These are phyloP conservation scores for Larimichthys crocea DNA, from an alignment of 2,113 vertebrate genomes.

Conservation along the genomic window DNA sequence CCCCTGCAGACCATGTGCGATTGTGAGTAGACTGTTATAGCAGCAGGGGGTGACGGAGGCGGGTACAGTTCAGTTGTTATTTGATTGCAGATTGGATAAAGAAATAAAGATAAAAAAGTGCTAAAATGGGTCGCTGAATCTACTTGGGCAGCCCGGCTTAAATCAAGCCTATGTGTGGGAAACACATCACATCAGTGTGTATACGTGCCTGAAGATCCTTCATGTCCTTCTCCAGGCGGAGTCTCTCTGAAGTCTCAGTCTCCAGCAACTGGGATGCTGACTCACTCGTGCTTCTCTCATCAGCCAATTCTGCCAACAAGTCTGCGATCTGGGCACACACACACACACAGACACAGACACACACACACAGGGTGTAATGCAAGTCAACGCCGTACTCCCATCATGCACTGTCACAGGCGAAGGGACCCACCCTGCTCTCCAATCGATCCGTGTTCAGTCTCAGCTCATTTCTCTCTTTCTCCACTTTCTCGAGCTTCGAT, in stretches of 20 bases:
- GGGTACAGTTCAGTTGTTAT: no score
- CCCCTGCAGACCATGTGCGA: no score
- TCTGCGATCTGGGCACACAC: conserved; percentile 89
- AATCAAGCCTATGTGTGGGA: no score
- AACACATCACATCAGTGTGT: conserved; percentile 6
- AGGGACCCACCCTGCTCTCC: conserved; percentile 91
- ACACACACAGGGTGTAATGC: conserved; percentile 8
- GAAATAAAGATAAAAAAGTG: no score
- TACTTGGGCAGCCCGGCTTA: no score
- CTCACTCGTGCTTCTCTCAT: conserved; percentile 96
- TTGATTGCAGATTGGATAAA: no score
- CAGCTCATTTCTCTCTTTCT: conserved; percentile 96
- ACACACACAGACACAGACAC: not conserved
- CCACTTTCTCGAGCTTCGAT: conserved; percentile 92
- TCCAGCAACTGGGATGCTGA: conserved; percentile 96
- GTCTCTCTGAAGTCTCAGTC: conserved; percentile 91
- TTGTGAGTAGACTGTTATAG: no score
- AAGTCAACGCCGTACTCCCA: conserved; percentile 45
- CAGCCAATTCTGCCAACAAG: conserved; percentile 92
- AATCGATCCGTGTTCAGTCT: conserved; percentile 93
- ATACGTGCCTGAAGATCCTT: conserved; percentile 92
- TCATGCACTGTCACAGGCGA: conserved; percentile 50
- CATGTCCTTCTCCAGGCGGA: conserved; percentile 94
- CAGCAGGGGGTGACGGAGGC: no score
- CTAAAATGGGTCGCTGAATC: no score